Conservation (phyloP, 1,140 invertebrate genomes). For the Stratiolaelaps scimitus region DNA sequence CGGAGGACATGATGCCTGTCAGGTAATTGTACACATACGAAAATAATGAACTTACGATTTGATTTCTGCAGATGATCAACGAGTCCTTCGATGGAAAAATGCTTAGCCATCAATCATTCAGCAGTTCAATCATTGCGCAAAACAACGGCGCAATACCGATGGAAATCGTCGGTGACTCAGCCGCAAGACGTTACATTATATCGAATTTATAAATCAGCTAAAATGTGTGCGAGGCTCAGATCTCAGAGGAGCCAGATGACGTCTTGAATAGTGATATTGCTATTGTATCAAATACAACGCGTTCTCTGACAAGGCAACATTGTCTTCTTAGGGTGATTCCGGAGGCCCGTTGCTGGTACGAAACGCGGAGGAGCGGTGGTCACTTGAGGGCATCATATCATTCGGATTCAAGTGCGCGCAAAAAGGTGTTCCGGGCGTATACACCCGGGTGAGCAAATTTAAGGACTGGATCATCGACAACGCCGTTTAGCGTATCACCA, state of each 20-base stretch:
- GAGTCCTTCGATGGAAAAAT: too few species aligned
- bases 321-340: conserved; percentile 55
- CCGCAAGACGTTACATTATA: too few species aligned
- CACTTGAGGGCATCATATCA: conserved; percentile 75
- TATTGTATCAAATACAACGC: too few species aligned
- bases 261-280: too few species aligned
- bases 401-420: conserved; percentile 62
- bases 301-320: too few species aligned
- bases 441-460: conserved; percentile 67
- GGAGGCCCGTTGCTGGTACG: conserved; percentile 62
- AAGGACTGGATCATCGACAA: conserved; percentile 39
- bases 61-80: background rate
- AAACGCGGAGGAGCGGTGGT: conserved; percentile 52
- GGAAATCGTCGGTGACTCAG: too few species aligned
- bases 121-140: too few species aligned
- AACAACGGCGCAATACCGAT: too few species aligned
- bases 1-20: conserved; percentile 28
- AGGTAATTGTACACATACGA: conserved; percentile 26
- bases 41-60: background rate
- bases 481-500: background rate
- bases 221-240: too few species aligned
- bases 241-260: too few species aligned
- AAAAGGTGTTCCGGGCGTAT: conserved; percentile 61
- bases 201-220: too few species aligned
- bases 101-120: too few species aligned